phyloP scores from a whole-genome alignment of 2,797 vertebrate species.

The Leptatherina wallacei region DNA sequence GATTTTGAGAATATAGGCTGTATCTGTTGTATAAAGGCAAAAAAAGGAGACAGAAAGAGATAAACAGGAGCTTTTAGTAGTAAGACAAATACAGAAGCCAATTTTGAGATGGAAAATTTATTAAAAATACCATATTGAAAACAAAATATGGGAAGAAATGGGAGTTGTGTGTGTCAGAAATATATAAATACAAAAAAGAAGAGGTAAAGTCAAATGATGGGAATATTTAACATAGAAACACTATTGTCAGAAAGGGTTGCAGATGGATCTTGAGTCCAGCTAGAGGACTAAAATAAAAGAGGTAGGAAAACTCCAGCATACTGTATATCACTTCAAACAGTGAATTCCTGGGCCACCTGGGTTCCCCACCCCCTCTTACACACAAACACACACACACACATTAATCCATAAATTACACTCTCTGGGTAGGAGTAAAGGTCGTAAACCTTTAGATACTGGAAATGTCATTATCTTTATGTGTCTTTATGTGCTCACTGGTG shows the following conservation, averaged over 20 bases:
- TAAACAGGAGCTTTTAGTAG: background rate
- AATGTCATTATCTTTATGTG: conserved; percentile 45
- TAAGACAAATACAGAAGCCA: background rate
- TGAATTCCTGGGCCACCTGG: conserved; percentile 6
- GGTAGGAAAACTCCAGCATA: conserved; percentile 1
- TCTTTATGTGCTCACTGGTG: conserved; percentile 18
- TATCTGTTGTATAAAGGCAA: background rate
- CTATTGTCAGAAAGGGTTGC: background rate
- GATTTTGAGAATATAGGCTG: background rate
- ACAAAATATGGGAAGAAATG: background rate
- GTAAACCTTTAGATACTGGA: conserved; percentile 36
- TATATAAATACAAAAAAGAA: background rate
- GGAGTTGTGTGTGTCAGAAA: background rate
- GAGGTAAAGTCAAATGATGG: background rate
- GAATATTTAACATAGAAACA: background rate
- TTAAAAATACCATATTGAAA: background rate
- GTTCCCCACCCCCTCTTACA: conserved; percentile 2
- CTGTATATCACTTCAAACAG: conserved; percentile 4
- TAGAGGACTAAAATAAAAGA: background rate
- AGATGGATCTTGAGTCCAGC: background rate
- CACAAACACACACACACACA: conserved; percentile 3
- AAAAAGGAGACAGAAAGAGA: background rate
- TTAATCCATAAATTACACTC: conserved; percentile 31
- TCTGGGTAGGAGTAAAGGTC: conserved; percentile 16
- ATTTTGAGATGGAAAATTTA: background rate